Conservation (phyloP, 2,797 vertebrate genomes). For the Falco peregrinus region DNA sequence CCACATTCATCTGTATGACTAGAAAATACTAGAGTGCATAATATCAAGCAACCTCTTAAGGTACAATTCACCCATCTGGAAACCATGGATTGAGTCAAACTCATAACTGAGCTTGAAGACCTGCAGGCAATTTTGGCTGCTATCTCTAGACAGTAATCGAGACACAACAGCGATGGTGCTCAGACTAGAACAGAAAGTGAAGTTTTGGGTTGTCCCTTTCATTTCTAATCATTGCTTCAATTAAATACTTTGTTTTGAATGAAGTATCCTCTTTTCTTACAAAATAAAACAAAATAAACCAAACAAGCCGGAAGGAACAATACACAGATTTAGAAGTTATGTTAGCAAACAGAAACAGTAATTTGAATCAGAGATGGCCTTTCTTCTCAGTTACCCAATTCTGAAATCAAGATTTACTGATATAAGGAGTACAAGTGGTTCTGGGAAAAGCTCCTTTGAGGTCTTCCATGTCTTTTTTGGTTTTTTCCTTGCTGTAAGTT, state of each 20-base stretch:
- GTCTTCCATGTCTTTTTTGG: accelerated
- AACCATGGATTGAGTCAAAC: neutral
- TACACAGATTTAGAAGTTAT: neutral
- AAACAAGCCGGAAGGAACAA: neutral
- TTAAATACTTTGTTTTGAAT: neutral
- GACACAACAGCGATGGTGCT: neutral
- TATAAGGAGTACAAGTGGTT: neutral
- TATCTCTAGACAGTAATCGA: neutral
- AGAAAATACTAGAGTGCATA: neutral
- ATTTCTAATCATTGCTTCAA: neutral
- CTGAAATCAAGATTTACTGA: neutral
- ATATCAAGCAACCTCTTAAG: neutral
- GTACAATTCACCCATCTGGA: neutral
- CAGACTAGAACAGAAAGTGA: neutral
- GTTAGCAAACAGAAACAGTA: neutral
- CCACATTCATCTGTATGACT: neutral
- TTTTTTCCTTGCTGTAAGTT: neutral
- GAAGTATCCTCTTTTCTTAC: neutral
- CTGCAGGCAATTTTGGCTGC: neutral
- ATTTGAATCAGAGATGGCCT: neutral
- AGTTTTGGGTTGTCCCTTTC: neutral
- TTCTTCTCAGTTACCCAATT: neutral
- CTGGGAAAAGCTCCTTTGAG: neutral
- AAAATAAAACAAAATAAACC: neutral
- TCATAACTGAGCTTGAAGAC: neutral